These are phyloP conservation scores for Lycocerus yunnanus DNA, from an alignment of 2,888 invertebrate genomes.

Conservation along the genomic window DNA sequence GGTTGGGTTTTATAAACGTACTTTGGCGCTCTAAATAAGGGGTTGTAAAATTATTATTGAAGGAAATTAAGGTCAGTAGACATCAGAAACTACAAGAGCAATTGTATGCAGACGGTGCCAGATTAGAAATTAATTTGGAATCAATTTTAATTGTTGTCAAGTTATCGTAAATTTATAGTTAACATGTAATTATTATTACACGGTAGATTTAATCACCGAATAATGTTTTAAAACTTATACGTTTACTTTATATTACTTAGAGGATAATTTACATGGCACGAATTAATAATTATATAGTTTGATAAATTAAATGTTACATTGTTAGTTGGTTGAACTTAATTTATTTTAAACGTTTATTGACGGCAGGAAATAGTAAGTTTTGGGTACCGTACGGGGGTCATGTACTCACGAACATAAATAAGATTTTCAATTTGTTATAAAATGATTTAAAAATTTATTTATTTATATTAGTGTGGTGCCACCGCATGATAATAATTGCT, in stretches of 20 bases:
- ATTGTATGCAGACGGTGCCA: neutral
- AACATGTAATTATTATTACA: neutral
- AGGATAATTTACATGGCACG: neutral
- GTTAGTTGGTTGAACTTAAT: constrained; percentile 3
- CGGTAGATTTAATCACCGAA: neutral
- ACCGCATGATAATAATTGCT: neutral
- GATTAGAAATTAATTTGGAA: neutral
- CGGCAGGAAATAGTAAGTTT: neutral
- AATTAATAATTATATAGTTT: constrained; percentile 3
- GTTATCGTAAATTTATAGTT: neutral
- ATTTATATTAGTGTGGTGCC: neutral
- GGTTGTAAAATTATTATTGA: neutral
- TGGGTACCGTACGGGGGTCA: neutral
- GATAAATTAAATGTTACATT: constrained; percentile 5
- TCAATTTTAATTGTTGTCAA: neutral
- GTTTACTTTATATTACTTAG: neutral
- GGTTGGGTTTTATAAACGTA: neutral
- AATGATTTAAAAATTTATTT: neutral
- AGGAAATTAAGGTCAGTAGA: neutral
- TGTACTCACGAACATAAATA: neutral
- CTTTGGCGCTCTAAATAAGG: neutral
- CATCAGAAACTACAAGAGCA: neutral
- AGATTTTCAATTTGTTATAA: neutral
- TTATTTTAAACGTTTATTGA: neutral
- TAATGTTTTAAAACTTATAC: neutral